Evolutionary conservation across 2,113 vertebrate genomes (phyloP).

Genomic region (Propithecus coquereli): DNA sequence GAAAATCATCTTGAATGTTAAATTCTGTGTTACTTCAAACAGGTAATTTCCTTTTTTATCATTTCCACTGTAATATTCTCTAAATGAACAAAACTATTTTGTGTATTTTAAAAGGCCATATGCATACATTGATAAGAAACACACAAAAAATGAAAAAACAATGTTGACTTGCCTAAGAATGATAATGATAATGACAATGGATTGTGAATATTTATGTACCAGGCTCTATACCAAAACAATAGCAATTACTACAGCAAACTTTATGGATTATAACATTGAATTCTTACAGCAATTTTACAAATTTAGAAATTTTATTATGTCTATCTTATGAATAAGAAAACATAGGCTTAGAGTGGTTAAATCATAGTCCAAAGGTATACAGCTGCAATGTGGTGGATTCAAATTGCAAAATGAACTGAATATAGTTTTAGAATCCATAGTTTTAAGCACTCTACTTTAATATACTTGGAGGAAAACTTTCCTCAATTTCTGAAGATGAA

Average conservation of each 20-base stretch:
- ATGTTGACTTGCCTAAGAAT: neutral
- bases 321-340: neutral
- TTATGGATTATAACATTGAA: neutral
- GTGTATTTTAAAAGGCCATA: neutral
- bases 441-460: constrained; percentile 26
- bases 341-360: neutral
- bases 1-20: neutral
- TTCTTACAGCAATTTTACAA: neutral
- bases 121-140: neutral
- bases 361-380: neutral
- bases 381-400: neutral
- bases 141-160: neutral
- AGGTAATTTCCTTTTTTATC: neutral
- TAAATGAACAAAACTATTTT: neutral
- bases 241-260: neutral
- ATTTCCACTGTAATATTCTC: neutral
- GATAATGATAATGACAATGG: neutral
- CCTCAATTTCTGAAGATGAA: constrained; percentile 9
- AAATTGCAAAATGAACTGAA: neutral
- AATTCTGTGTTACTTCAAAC: neutral
- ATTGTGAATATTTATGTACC: neutral
- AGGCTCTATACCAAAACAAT: neutral
- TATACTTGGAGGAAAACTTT: constrained; percentile 8
- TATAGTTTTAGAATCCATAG: neutral
- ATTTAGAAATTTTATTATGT: neutral